These are phyloP conservation scores for Pelagia noctiluca DNA, from an alignment of 30 jellyfish, hydroid and myxozoan genomes.

Conservation along the genomic window DNA sequence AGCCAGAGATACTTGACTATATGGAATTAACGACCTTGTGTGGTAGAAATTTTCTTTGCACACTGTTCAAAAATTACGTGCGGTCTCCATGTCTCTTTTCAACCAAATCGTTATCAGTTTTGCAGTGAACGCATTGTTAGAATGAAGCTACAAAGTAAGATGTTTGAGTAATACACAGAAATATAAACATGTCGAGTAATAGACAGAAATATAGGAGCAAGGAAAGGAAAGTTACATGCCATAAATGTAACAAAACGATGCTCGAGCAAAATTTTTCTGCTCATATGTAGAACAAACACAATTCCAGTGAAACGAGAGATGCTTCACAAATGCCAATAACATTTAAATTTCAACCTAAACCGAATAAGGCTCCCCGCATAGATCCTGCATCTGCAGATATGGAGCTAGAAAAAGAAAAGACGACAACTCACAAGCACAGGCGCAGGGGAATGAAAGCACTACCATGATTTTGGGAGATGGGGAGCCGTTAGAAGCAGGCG, in stretches of 20 bases:
- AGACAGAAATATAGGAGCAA: conserved; percentile 12
- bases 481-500: conserved; percentile 2
- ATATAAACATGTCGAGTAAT: conserved; percentile 9
- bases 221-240: conserved; percentile 31
- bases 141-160: too few species aligned
- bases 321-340: conserved; percentile 46
- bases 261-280: conserved; percentile 24
- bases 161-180: too few species aligned
- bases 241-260: conserved; percentile 20
- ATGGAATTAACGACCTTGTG: too few species aligned
- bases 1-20: too few species aligned
- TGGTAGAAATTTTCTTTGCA: too few species aligned
- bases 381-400: conserved; percentile 16
- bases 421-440: conserved; percentile 12
- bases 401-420: conserved; percentile 16
- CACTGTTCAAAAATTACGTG: too few species aligned
- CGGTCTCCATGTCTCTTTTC: too few species aligned
- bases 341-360: conserved; percentile 34
- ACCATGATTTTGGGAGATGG: conserved; percentile 7
- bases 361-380: conserved; percentile 26
- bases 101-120: too few species aligned
- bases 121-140: too few species aligned
- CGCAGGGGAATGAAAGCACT: conserved; percentile 17
- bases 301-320: conserved; percentile 32
- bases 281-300: conserved; percentile 27